Conservation (phyloP, 2,113 vertebrate species). For the Zootoca vivipara region DNA sequence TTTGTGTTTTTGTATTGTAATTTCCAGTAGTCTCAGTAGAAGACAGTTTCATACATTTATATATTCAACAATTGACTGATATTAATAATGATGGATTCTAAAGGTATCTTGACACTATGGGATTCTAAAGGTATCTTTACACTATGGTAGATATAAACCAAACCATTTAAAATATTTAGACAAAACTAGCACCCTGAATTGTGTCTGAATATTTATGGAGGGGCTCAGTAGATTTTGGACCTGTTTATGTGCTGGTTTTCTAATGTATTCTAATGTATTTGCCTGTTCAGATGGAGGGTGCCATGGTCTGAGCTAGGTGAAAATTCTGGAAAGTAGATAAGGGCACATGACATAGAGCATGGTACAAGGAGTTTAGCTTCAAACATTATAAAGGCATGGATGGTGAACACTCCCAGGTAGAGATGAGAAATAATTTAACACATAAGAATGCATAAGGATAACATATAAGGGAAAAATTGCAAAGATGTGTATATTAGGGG, state of each 20-base stretch:
- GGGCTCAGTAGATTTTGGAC: no score
- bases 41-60: background rate
- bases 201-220: background rate
- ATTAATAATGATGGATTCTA: background rate
- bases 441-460: no score
- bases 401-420: background rate
- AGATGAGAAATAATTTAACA: no score
- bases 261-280: background rate
- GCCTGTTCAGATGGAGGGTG: background rate
- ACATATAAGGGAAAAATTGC: no score
- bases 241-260: background rate
- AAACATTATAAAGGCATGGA: background rate
- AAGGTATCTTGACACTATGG: background rate
- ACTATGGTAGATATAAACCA: background rate
- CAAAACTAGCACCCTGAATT: background rate
- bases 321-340: background rate
- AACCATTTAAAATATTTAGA: background rate
- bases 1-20: no score
- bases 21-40: background rate
- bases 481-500: no score
- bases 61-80: background rate
- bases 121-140: background rate
- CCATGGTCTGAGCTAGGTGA: background rate
- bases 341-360: background rate
- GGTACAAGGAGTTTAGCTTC: background rate